Percentiles rank a stretch among this genome's conserved stretches.
These are phyloP conservation scores for Schlechtendalia chinensis DNA, from an alignment of 1,140 invertebrate species.

Conservation along the genomic window DNA sequence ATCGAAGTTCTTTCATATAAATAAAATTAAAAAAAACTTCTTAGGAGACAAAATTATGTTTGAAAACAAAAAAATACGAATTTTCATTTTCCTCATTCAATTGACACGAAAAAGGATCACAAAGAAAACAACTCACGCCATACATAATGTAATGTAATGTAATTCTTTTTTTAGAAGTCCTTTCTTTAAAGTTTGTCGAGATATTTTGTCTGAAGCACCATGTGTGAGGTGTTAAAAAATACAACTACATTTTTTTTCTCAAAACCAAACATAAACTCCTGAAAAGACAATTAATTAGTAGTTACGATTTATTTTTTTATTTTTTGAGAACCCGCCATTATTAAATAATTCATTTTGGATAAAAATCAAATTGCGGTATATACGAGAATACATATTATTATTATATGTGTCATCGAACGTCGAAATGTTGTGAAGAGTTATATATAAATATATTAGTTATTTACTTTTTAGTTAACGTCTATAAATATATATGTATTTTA, in stretches of 20 bases:
- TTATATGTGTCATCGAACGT: neutral
- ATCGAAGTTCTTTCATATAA: neutral
- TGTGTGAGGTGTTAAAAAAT: neutral
- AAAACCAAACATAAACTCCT: neutral
- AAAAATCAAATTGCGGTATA: neutral
- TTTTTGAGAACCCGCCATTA: neutral
- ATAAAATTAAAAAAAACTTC: neutral
- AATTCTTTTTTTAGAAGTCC: neutral
- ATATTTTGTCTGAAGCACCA: conserved; percentile 6
- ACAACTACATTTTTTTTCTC: conserved; percentile 8
- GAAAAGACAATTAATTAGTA: conserved; percentile 1
- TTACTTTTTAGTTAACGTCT: neutral
- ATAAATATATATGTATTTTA: neutral
- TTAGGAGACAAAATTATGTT: neutral
- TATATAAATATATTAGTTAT: neutral
- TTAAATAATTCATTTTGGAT: neutral
- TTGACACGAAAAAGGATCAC: no score
- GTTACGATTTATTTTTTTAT: neutral
- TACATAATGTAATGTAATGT: no score
- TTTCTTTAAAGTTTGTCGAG: neutral
- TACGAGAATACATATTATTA: neutral
- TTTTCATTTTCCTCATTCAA: no score
- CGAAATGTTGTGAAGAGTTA: neutral
- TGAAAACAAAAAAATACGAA: neutral
- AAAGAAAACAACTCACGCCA: no score